Evolutionary conservation across 1,140 invertebrate species (phyloP).

Genomic region (Pseudomyrmex flavicornis): DNA sequence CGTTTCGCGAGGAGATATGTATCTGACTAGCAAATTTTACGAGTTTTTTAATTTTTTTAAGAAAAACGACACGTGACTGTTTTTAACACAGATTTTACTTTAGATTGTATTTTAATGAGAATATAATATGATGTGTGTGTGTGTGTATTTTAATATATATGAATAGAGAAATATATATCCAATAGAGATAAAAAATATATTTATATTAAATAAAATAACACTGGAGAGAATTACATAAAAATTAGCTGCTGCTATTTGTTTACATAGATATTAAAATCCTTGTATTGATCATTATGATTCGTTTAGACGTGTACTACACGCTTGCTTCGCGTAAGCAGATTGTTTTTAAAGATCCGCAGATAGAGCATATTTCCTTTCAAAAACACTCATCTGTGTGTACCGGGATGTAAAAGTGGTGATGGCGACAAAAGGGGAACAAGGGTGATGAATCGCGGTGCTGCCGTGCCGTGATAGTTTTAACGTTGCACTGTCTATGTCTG

Average conservation of each 20-base stretch:
- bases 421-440: not conserved
- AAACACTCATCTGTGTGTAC: not conserved
- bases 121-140: too few relatives aligned
- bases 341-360: not conserved
- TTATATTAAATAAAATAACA: too few relatives aligned
- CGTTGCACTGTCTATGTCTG: not conserved
- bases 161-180: too few relatives aligned
- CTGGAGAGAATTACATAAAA: too few relatives aligned
- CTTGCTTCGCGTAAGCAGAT: not conserved
- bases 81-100: too few relatives aligned
- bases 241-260: too few relatives aligned
- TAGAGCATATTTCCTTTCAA: conserved; percentile 5
- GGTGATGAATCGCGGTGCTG: conserved; percentile 15
- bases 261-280: not conserved
- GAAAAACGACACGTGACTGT: not conserved
- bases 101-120: too few relatives aligned
- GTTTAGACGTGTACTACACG: not conserved
- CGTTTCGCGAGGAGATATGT: not conserved
- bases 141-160: too few relatives aligned
- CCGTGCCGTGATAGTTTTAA: not conserved
- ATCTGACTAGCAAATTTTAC: not conserved
- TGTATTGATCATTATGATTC: not conserved
- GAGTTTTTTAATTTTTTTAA: not conserved
- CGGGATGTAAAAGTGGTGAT: not conserved
- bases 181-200: too few relatives aligned